A percentile compares a stretch with the other conserved stretches of the same genome.
Conservation (phyloP, 1,140 invertebrate genomes). For the Ceratina australensis region DNA sequence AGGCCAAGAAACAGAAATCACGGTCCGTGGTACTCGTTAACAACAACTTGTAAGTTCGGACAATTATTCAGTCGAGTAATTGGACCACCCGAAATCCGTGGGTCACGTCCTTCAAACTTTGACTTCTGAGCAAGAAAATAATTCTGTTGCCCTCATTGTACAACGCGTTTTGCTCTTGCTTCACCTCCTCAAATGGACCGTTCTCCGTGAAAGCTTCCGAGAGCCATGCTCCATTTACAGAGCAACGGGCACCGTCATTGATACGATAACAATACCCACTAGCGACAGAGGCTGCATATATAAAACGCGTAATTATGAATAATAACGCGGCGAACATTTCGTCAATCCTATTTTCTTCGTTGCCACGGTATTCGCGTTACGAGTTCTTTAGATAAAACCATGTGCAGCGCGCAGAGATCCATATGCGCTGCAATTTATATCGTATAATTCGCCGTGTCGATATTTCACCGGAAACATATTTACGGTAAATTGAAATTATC, state of each 20-base stretch:
- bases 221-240: background rate
- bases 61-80: constrained; percentile 62
- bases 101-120: constrained; percentile 42
- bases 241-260: background rate
- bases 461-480: constrained; percentile 1
- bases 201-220: background rate
- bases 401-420: too few species aligned
- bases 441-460: background rate
- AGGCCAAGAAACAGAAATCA: constrained; percentile 57
- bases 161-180: background rate
- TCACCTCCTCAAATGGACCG: background rate
- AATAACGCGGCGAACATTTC: background rate
- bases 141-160: background rate
- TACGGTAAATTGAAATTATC: constrained; percentile 48
- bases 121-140: constrained; percentile 16
- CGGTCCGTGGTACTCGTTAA: constrained; percentile 59
- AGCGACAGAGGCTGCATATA: background rate
- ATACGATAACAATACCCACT: background rate
- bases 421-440: background rate
- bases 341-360: background rate
- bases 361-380: too few species aligned
- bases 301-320: background rate
- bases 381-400: too few species aligned
- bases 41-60: constrained; percentile 58
- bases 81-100: constrained; percentile 53